phyloP scores from a whole-genome alignment of 2,888 invertebrate genomes.

The Philereme vetulata region DNA sequence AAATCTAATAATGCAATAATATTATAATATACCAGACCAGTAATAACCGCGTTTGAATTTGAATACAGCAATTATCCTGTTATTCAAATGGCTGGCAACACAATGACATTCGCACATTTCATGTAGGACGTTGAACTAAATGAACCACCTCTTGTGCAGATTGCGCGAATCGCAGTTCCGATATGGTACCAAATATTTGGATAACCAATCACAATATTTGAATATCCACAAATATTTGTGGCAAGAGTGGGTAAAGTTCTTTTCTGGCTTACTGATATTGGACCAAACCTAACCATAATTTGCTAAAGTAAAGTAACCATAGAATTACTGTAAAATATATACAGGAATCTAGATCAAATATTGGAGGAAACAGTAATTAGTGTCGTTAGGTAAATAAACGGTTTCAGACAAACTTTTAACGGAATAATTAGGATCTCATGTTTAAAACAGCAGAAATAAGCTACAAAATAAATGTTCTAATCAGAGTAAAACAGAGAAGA shows the following conservation, averaged over 20 bases:
- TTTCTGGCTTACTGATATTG: no score
- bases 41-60: conserved; percentile 21
- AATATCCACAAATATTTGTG: conserved; percentile 10
- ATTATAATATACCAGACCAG: conserved; percentile 6
- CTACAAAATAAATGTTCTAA: no score
- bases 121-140: conserved; percentile 57
- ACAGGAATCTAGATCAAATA: no score
- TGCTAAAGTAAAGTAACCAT: no score
- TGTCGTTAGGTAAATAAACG: no score
- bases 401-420: no score
- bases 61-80: conserved; percentile 48
- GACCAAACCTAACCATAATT: no score
- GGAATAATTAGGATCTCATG: no score
- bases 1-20: conserved; percentile 7
- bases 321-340: no score
- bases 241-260: not conserved
- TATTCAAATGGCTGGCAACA: conserved; percentile 46
- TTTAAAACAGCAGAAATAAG: no score
- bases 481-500: no score
- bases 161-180: conserved; percentile 5
- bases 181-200: conserved; percentile 20
- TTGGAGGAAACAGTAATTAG: no score
- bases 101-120: conserved; percentile 67
- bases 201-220: conserved; percentile 21
- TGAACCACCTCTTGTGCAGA: conserved; percentile 31